phyloP scores from a whole-genome alignment of 2,113 vertebrate species.

The Xiphorhynchus elegans region DNA sequence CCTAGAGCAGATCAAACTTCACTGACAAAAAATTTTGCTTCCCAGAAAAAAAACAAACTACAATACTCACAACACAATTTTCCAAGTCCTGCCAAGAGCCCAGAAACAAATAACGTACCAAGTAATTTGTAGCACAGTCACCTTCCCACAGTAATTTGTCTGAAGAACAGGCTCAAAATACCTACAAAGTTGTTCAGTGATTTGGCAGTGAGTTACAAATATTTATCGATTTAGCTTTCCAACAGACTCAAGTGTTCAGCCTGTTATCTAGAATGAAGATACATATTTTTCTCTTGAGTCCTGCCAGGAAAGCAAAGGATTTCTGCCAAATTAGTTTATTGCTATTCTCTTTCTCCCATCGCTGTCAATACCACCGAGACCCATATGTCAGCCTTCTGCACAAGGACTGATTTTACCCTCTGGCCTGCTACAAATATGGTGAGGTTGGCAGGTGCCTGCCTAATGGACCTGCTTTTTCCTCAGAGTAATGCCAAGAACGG shows the following conservation, averaged over 20 bases:
- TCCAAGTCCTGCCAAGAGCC: not conserved
- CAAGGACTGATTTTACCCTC: not conserved
- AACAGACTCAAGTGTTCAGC: not conserved
- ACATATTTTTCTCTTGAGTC: not conserved
- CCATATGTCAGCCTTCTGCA: not conserved
- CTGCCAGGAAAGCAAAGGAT: not conserved
- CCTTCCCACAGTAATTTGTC: not conserved
- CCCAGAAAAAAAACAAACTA: not conserved
- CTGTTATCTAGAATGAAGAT: not conserved
- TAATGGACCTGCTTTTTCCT: not conserved
- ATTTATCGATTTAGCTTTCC: conserved; percentile 20
- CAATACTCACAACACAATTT: not conserved
- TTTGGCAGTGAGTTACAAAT: not conserved
- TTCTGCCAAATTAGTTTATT: not conserved
- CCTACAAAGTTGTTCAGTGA: not conserved
- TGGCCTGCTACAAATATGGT: fast-evolving
- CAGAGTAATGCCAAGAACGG: fast-evolving
- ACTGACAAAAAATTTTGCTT: not conserved
- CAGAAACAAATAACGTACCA: not conserved
- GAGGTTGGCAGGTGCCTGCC: not conserved
- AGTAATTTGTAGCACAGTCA: not conserved
- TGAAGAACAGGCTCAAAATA: not conserved
- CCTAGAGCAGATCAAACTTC: not conserved
- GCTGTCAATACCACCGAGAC: not conserved
- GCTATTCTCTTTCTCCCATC: not conserved